Conservation (phyloP, 2,797 vertebrate genomes). For the Argya squamiceps region DNA sequence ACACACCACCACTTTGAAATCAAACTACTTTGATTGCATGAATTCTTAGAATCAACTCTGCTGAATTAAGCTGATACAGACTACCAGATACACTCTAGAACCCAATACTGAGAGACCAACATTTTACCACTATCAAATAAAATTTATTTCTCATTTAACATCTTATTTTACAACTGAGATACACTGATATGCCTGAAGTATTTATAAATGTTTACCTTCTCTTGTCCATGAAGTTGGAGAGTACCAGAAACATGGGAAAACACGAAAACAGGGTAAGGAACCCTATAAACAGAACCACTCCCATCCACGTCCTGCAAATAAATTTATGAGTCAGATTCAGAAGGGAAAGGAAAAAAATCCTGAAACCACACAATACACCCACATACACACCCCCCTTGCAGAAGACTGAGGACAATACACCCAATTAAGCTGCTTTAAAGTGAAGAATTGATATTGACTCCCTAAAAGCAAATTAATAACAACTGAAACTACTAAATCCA, state of each 20-base stretch:
- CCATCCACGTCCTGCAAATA: constrained; percentile 85
- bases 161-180: not conserved
- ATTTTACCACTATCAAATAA: not conserved
- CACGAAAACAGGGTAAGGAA: constrained; percentile 90
- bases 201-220: constrained; percentile 79
- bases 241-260: constrained; percentile 86
- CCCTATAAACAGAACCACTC: constrained; percentile 86
- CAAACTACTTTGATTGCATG: not conserved
- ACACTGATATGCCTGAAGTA: not conserved
- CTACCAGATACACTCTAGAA: not conserved
- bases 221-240: constrained; percentile 79
- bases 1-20: not conserved
- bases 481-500: not conserved
- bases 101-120: not conserved
- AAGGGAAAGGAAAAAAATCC: not conserved
- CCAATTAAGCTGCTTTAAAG: not conserved
- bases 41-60: not conserved
- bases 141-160: not conserved
- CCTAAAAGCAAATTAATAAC: not conserved
- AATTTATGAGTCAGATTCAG: not conserved
- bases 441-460: not conserved
- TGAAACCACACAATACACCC: not conserved
- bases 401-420: not conserved
- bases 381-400: not conserved
- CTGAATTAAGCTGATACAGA: not conserved